Evolutionary conservation across 2,113 vertebrate species (phyloP).

Genomic region (Gobio gobio): DNA sequence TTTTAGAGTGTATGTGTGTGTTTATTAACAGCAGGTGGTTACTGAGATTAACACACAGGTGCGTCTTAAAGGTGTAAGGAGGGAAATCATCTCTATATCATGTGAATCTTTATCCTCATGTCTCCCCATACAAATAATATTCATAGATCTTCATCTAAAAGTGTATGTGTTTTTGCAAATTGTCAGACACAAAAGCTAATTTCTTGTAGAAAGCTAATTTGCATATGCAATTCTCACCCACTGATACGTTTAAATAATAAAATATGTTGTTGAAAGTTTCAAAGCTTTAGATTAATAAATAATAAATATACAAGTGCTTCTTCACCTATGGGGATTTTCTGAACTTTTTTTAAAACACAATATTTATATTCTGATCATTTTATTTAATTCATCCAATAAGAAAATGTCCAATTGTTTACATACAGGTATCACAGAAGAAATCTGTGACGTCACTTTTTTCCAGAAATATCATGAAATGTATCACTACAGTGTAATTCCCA

Average conservation of each 20-base stretch:
- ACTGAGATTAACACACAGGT: constrained; percentile 6
- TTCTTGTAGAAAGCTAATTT: not conserved
- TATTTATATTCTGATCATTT: not conserved
- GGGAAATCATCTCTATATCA: not conserved
- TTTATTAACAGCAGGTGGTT: not conserved
- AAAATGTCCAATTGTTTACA: not conserved
- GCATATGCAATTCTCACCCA: not conserved
- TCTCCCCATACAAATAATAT: not conserved
- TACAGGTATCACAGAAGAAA: not conserved
- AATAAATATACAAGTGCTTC: not conserved
- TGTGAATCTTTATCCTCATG: not conserved
- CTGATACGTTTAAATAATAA: not conserved
- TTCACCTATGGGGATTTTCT: not conserved
- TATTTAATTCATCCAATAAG: not conserved
- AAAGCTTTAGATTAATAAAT: not conserved
- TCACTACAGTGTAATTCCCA: too few species aligned
- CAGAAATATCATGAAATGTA: too few species aligned
- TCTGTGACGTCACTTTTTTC: not conserved
- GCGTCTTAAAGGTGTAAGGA: not conserved
- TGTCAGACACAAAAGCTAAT: not conserved
- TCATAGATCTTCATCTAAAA: not conserved
- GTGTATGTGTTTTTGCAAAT: not conserved
- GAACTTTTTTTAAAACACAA: not conserved
- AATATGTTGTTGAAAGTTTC: not conserved
- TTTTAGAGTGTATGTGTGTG: too few species aligned